Evolutionary conservation across 2,888 invertebrate species (phyloP), one percentile per base, ranked within the genome.

Genomic region (Polymixis flavicincta): DNA sequence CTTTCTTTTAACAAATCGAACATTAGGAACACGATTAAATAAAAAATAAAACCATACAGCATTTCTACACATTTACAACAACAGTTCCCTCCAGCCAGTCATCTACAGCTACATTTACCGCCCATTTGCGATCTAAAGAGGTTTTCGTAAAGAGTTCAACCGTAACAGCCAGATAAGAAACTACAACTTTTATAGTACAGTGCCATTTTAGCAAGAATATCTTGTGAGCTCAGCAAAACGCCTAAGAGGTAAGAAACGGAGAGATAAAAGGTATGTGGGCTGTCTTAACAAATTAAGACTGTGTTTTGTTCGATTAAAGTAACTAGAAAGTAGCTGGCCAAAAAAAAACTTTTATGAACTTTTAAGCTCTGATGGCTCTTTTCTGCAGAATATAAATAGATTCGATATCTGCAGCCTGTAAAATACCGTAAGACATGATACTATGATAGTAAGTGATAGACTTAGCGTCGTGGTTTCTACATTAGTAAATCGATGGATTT

Each of bases 111-210:
- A 83, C 73, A 71, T 79, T 84, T 78, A 78, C 80, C 68, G 61
- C 73, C 82, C 85, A 85, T 88, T 87, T 81, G 74, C 72, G 83
- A 82, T 32, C 57, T 64, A 69, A 83, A 84, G 76, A 85, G 74
- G 83, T 86, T 88, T 89, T 88, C 85, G 80, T 76, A 74, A 86
- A 80, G 81, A 85, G 85, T 85, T 87, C 82, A 87, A 85, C 83
- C 75, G 89, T 84, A 88, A 82, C 82, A 69, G 54, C 71, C 11
- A 85, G 87, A 90, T 90, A 89, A 86, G 80, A 82, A 85, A 75
- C 74, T 74, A 63, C 64, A 76, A 80, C 63, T 68, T 74, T 71
- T 77, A 83, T 55, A 83, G 55, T 78, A 76, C 63, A 25, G 32
- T 54, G 48, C 60, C n/a, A 42, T 72, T 76, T 73, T 66, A 61